A percentile compares a stretch with the other conserved stretches of the same genome.
Evolutionary conservation across 2,797 vertebrate species (phyloP).

Genomic region (Parauchenoglanis ngamensis): DNA sequence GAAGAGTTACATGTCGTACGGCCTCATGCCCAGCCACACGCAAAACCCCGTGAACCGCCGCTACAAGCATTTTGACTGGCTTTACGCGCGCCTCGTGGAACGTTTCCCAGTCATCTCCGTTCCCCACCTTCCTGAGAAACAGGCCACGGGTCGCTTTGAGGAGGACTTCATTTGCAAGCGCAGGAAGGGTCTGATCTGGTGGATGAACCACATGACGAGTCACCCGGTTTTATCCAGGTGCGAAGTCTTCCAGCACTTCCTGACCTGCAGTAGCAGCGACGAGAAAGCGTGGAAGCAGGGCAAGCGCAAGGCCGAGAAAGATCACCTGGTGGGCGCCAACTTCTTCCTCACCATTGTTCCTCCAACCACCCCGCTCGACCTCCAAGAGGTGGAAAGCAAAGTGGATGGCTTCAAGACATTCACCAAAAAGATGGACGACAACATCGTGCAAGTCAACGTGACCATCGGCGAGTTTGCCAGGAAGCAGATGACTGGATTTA

Average conservation of each 20-base stretch:
- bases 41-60: slow-evolving; percentile 89
- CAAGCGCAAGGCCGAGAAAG: slow-evolving; percentile 93
- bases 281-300: slow-evolving; percentile 97
- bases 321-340: slow-evolving; percentile 92
- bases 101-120: slow-evolving; percentile 96
- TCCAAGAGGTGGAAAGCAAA: slow-evolving; percentile 91
- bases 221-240: slow-evolving; percentile 92
- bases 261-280: slow-evolving; percentile 84
- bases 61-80: slow-evolving; percentile 97
- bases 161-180: slow-evolving; percentile 97
- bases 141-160: slow-evolving; percentile 95
- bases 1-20: slow-evolving; percentile 98
- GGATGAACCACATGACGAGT: slow-evolving; percentile 98
- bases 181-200: slow-evolving; percentile 92
- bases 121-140: slow-evolving; percentile 94
- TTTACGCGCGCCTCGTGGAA: slow-evolving; percentile 88
- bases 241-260: slow-evolving; percentile 94
- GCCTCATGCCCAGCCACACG: slow-evolving; percentile 88
- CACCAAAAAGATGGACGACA: slow-evolving; percentile 95
- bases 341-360: slow-evolving; percentile 94
- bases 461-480: slow-evolving; percentile 88
- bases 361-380: slow-evolving; percentile 79
- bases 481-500: slow-evolving; percentile 92
- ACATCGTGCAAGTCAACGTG: slow-evolving; percentile 86
- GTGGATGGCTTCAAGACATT: slow-evolving; percentile 92